Conservation (phyloP, 2,888 invertebrate species). For the Drosophila hamatofila region DNA sequence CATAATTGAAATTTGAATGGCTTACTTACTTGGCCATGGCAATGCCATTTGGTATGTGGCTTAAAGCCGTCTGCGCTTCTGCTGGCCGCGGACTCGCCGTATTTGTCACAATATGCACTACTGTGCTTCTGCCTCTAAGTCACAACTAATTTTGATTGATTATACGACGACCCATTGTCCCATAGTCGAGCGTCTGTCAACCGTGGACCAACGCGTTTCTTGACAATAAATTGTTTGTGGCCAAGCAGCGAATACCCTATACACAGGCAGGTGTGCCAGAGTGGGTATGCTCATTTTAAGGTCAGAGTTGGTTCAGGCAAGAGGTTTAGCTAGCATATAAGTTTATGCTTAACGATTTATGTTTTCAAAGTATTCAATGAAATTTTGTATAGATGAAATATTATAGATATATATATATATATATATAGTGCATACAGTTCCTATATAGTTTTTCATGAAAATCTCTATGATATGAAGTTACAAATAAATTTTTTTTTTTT, state of each 20-base stretch:
- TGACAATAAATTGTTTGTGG: slow-evolving; percentile 37
- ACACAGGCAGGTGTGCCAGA: not conserved
- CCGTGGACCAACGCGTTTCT: slow-evolving; percentile 31
- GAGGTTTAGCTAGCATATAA: no score
- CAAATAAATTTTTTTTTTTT: no score
- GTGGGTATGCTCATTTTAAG: not conserved
- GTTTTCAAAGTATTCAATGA: no score
- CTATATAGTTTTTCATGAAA: no score
- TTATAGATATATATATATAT: no score
- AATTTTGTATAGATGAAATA: no score
- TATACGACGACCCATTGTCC: slow-evolving; percentile 47
- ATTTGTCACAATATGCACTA: slow-evolving; percentile 76
- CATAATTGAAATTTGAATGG: slow-evolving; percentile 53
- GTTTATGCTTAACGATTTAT: no score
- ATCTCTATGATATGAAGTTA: no score
- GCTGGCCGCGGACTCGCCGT: slow-evolving; percentile 20
- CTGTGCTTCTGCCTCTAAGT: slow-evolving; percentile 64
- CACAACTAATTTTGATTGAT: slow-evolving; percentile 84
- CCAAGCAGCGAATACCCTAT: slow-evolving; percentile 28
- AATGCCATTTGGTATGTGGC: slow-evolving; percentile 19
- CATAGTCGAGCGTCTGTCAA: slow-evolving; percentile 32
- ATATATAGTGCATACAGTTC: no score
- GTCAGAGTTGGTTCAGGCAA: not conserved
- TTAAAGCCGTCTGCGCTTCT: slow-evolving; percentile 10
- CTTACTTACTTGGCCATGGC: slow-evolving; percentile 18